These are phyloP conservation scores for Antechinus flavipes DNA, from an alignment of 2,113 vertebrate species.

Conservation along the genomic window DNA sequence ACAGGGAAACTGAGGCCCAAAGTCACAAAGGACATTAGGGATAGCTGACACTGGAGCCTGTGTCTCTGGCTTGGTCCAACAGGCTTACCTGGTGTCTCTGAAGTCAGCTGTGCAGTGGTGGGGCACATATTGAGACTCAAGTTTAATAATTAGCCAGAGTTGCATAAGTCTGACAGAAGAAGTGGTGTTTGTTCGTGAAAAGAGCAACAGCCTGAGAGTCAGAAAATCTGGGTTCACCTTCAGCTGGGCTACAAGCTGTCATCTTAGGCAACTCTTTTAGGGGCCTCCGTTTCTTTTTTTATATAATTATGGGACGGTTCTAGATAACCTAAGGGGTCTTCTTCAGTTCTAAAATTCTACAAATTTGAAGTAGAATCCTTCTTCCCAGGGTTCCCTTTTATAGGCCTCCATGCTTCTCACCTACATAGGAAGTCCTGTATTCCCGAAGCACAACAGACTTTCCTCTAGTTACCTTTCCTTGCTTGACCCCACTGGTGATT, in stretches of 20 bases:
- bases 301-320: not conserved
- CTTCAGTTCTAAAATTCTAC: not conserved
- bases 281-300: not conserved
- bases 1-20: not conserved
- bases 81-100: not conserved
- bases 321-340: not conserved
- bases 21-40: not conserved
- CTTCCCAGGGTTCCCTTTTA: not conserved
- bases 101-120: not conserved
- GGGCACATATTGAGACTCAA: not conserved
- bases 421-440: not conserved
- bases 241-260: not conserved
- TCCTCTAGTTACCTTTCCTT: not conserved
- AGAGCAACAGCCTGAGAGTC: not conserved
- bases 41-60: not conserved
- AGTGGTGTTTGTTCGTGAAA: not conserved
- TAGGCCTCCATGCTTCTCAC: not conserved
- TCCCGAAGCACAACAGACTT: not conserved
- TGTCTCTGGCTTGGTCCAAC: not conserved
- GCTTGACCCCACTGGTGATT: not conserved
- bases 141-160: not conserved
- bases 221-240: not conserved
- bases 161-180: not conserved
- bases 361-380: not conserved
- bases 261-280: not conserved